Base-by-base conservation (phyloP, 2,888 invertebrate species). In the Morpho deidamia region DNA sequence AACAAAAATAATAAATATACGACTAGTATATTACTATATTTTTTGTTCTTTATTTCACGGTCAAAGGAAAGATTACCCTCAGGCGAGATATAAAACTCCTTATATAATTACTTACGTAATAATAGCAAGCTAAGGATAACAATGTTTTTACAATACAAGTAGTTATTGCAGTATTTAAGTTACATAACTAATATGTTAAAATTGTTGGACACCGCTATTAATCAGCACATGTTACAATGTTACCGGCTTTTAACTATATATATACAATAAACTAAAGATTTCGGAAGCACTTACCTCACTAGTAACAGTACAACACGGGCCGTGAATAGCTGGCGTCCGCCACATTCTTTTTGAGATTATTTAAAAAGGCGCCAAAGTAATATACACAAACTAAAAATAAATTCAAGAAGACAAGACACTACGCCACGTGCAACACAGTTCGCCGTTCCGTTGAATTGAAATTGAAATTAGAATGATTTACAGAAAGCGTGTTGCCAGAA, bases 41-140 rank as follows among this genome's bases (percentile, higher is more conserved):
- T 35, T 40, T 41, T 48, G 37, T 37, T 12, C 34, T 37, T 38
- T 23, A 11, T 40, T 47, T 54, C 55, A 63, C 53, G 52, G 51
- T 54, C 37, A 46, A 37, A 50, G 12, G 45, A 37, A 4, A 41
- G 56, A 62, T 66, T 43, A 14, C 23, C 14, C 42, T 46, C 23
- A 40, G 45, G 12, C 43, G 33, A 49, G 67, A 72, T 70, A 72
- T 69, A 67, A 69, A 58, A 61, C 63, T 66, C 66, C 68, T 74
- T 72, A 83, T 71, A 78, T 81, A 83, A 81, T 79, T 74, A 34
- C 33, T 83, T 83, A 82, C 81, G 82, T 83, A 83, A 83, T 72
- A 61, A 70, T 74, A 75, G 71, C 80, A 72, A 78, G 78, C 72
- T 70, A 58, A 67, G 61, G 55, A 62, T 59, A 42, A 54, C 38